phyloP scores from a whole-genome alignment of 2,113 vertebrate genomes.

The Pseudorectes ferrugineus region DNA sequence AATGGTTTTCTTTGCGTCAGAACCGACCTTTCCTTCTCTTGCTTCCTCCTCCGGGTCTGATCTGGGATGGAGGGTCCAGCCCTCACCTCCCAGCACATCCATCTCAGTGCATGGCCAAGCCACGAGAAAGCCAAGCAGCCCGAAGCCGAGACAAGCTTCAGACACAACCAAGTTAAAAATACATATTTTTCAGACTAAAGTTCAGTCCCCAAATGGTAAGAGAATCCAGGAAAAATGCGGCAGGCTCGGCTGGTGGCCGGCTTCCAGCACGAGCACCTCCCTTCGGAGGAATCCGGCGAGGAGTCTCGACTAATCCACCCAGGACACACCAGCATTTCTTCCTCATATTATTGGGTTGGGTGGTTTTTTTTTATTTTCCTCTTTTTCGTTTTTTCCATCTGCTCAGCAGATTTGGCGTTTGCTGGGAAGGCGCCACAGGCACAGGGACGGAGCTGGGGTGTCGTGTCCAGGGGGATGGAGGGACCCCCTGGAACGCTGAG shows the following conservation, averaged over 20 bases:
- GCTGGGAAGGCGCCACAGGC: neutral
- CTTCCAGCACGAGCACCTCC: conserved; percentile 47
- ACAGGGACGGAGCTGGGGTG: fast-evolving
- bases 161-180: conserved; percentile 33
- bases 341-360: neutral
- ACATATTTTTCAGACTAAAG: conserved; percentile 29
- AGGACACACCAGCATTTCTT: conserved; percentile 55
- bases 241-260: conserved; percentile 14
- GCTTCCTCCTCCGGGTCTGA: neutral
- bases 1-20: neutral
- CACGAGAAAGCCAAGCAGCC: neutral
- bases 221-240: conserved; percentile 48
- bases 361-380: neutral
- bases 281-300: conserved; percentile 49
- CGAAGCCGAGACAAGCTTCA: neutral
- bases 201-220: conserved; percentile 45
- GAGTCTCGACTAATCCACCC: conserved; percentile 57
- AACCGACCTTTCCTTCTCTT: neutral
- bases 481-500: fast-evolving
- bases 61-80: neutral
- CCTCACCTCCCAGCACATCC: neutral
- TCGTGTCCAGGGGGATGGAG: fast-evolving
- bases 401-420: conserved; percentile 14
- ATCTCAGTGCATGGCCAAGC: fast-evolving
- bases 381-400: neutral